Base-by-base conservation (phyloP, 2,888 invertebrate genomes). In the Argynnis bischoffii region DNA sequence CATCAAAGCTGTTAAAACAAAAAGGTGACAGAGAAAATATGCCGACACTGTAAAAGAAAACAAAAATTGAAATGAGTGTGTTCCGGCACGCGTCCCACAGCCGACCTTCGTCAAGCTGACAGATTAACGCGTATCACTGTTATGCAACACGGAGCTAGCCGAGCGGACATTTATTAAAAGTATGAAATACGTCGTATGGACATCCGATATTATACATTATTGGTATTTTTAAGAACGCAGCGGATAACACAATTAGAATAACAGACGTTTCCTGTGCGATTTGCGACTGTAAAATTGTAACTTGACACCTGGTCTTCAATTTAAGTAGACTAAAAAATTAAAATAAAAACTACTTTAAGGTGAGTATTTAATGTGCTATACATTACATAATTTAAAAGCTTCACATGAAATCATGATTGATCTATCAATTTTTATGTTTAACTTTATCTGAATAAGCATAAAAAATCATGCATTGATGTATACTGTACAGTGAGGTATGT, bases 51-150 rank as follows among this genome's bases (percentile, higher is more conserved):
- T 50, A 53, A 67, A 64, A 69, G 64, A 74, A 80, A 78, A 79
- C 81, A 81, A 82, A 76, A 69, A 70, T 71, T 70, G 80, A 81
- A 82, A 84, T 79, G 81, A 81, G 76, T 80, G 72, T 86, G 89
- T 88, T 81, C 80, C 81, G 86, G 87, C 89, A 89, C 89, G 89
- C 86, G 90, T 85, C 82, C 75, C 73, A 73, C 72, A 75, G 75
- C 78, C 73, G 78, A 92, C 91, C 92, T 89, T 91, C 91, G 89
- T 92, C 92, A 92, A 84, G 83, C 80, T 90, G 91, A 91, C 91
- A 88, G 84, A 85, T 89, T 89, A 81, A 81, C 80, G 82, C 88
- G 84, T 89, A 90, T 90, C 88, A 82, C 80, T 80, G 81, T 82
- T 82, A 78, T 85, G 85, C 89, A 87, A 85, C 83, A 80, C 79